Evolutionary conservation across 2,888 invertebrate species (phyloP), one percentile per base, ranked within the genome.

Genomic region (Apamea crenata): DNA sequence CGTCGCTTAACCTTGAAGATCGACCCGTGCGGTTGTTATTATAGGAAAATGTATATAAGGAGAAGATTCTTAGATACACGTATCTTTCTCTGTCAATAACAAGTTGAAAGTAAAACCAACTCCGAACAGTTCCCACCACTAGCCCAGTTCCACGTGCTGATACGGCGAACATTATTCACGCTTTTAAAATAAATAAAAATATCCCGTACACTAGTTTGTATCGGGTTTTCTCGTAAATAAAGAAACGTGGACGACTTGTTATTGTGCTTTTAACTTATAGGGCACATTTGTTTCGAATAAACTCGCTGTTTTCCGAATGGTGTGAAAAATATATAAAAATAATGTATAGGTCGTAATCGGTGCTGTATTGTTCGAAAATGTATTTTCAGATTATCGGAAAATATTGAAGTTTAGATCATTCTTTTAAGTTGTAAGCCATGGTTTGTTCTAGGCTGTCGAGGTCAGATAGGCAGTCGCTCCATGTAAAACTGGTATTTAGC

Each of bases 161-260:
- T 90, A 85, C 84, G n/a, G 80, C 82, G 78, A 59, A 81, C 89
- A 90, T 89, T 87, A 89, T 89, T 89, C 89, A 89, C 89, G 80
- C 81, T 84, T 89, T 89, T 87, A 89, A 89, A 89, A 89, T 90
- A 89, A 90, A 90, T 90, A 89, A 89, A 89, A 89, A 86, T 87
- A 88, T 73, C 81, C 77, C 70, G 73, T 80, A 73, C 88, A 83
- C 82, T 80, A 87, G 83, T 88, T 82, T 81, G 89, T 89, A 83
- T 81, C 86, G 85, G 82, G 81, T 79, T 83, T 80, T 82, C 83
- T 83, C 89, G 89, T 89, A 89, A 89, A 89, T 87, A 89, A 90
- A 87, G 90, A 80, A 88, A 82, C 61, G 74, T 53, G 61, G 25
- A 79, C 79, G 82, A 89, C 87, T 90, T 89, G 89, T 86, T 88